Evolutionary conservation across 2,888 invertebrate genomes (phyloP), one percentile per base, ranked within the genome.

Genomic region (Dynastes hyllus): DNA sequence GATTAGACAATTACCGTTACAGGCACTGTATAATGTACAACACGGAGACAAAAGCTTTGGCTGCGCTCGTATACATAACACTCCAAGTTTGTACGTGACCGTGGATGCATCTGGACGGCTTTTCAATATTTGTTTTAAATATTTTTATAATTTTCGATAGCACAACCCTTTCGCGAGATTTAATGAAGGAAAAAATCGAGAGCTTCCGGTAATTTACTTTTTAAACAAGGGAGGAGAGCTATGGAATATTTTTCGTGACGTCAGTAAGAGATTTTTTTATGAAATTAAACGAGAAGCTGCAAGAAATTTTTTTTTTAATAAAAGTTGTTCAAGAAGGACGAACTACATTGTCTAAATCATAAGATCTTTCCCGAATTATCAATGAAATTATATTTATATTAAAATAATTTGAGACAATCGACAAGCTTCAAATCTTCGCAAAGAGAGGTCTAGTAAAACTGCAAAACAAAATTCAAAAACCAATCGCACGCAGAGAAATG

Each of bases 111-210:
- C 69, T 76, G 82, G 81, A 80, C 81, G 81, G 84, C 84, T 84
- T 84, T 83, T 83, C 82, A 84, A 79, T 84, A 82, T 84, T 84
- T 84, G 81, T 83, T 77, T 76, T 82, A 78, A 79, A 79, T 83
- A 81, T 82, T 84, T 83, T 84, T 81, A 82, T 78, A 80, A 80
- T 76, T 78, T 71, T 22, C 63, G 45, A 65, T 51, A 67, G 70
- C 77, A 61, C 67, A 82, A 82, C 82, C 80, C 81, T 76, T 81
- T 81, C 70, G 22, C 27, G 58, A 45, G 58, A 73, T 73, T 69
- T 73, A 58, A 73, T 37, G 73, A 73, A 58, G 55, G 58, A 73
- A 58, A 73, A 73, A 73, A 40, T 73, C 11, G 16, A 73, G 58
- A 45, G 73, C 55, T 58, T 58, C 29, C 32, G 45, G 9, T 29